Evolutionary conservation across 2,797 vertebrate species (phyloP), one percentile per base, ranked within the genome.

Genomic region (Macrochelys suwanniensis): DNA sequence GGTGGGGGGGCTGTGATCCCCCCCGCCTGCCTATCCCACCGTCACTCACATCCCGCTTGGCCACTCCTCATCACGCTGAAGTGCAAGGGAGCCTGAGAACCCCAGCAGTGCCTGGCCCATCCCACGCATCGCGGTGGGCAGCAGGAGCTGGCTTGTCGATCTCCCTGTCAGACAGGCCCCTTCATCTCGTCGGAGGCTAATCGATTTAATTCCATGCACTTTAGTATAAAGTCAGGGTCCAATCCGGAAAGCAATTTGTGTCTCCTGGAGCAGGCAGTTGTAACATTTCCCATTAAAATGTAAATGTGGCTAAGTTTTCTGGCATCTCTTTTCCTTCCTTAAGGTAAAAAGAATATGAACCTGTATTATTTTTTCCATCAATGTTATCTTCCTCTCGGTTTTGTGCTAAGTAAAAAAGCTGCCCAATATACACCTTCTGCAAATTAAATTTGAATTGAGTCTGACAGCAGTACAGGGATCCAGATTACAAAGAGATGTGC

Each of bases 261-360:
- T n/a, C 91, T 92, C 84, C 78, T 1, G 0, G 89, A 96, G 96
- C 97, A 94, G 92, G 82, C 92, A 94, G 82, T 95, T 45, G 76
- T 82, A 96, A 96, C 89, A 37, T 94, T 97, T 96, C 88, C 95
- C 90, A 97, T 97, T 97, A 97, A 97, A 97, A 97, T 96, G 95
- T 93, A 97, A 97, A 97, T 97, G 68, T 57, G 49, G 92, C 50
- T 11, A 85, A 96, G 89, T 95, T 97, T 93, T 88, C 95, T 93
- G 95, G 95, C 94, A 88, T 85, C 95, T 86, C 89, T 93, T 91
- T 84, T 53, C 82, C 92, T 91, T 97, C 94, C 87, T 93, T 91
- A 95, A 96, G 81, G 94, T 92, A 91, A 93, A 74, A 4, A 79
- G 85, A 88, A 95, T 87, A 93, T 94, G 93, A 96, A 94, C 93